Percentiles rank a stretch among this genome's conserved stretches.
Conservation (phyloP, 2,888 invertebrate species). For the Oscheius sp. region DNA sequence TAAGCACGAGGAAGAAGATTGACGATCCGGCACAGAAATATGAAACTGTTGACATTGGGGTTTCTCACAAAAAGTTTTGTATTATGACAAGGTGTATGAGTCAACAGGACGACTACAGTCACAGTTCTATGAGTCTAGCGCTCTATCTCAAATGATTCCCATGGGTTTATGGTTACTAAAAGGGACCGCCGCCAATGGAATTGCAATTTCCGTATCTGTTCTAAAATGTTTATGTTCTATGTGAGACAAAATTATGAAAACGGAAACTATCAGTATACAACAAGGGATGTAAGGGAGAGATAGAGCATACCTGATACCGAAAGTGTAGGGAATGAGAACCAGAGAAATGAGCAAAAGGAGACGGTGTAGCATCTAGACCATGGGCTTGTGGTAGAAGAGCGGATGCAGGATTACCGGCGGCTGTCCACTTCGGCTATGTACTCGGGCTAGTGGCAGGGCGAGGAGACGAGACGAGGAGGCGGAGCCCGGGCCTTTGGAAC, state of each 20-base stretch:
- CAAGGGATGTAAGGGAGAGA: not conserved
- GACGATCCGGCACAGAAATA: not conserved
- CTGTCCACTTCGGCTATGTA: conserved; percentile 19
- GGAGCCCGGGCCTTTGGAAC: conserved; percentile 21
- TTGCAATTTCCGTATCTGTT: not conserved
- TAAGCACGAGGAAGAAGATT: no score
- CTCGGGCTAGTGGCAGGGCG: conserved; percentile 28
- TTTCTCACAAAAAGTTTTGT: not conserved
- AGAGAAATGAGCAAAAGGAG: not conserved
- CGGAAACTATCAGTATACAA: not conserved
- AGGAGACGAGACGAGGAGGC: conserved; percentile 23
- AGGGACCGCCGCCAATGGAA: no score
- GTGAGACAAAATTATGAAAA: not conserved
- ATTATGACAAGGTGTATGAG: no score
- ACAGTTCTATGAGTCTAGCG: no score
- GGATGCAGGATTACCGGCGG: conserved; percentile 32
- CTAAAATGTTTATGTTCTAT: not conserved
- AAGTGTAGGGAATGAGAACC: not conserved
- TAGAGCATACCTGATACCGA: conserved; percentile 23
- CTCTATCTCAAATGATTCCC: no score
- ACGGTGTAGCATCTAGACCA: conserved; percentile 23
- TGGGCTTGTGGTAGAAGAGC: not conserved
- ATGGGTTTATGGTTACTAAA: no score
- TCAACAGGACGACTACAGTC: no score
- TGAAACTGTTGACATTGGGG: conserved; percentile 19